Evolutionary conservation across 2,888 invertebrate genomes (phyloP).

Genomic region (Drosophila phalerata): DNA sequence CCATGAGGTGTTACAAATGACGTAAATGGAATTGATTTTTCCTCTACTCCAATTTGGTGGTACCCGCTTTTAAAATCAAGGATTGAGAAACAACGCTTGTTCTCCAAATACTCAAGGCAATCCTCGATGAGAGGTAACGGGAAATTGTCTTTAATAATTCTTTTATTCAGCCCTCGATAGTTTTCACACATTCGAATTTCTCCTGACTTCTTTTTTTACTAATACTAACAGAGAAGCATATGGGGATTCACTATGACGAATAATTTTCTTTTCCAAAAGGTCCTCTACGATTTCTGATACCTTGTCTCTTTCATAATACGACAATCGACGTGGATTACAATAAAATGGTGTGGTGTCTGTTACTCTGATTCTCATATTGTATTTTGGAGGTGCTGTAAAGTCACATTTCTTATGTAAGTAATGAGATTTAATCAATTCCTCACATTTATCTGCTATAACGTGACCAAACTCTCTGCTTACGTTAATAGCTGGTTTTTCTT

Average conservation of each 20-base stretch:
- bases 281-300: conserved; percentile 9
- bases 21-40: not conserved
- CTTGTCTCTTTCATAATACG: conserved; percentile 5
- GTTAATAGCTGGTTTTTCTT: not conserved
- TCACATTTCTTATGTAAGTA: too few species aligned
- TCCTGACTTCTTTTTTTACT: not conserved
- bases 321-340: not conserved
- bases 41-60: conserved; percentile 8
- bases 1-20: conserved; percentile 5
- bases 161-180: conserved; percentile 9
- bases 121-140: conserved; percentile 6
- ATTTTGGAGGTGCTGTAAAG: too few species aligned
- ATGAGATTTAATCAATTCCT: too few species aligned
- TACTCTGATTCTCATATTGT: not conserved
- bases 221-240: conserved; percentile 2
- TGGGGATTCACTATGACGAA: conserved; percentile 1
- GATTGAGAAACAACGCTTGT: not conserved
- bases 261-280: conserved; percentile 3
- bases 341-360: conserved; percentile 7
- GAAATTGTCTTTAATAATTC: conserved; percentile 12
- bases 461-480: not conserved
- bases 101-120: conserved; percentile 5
- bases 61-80: conserved; percentile 12
- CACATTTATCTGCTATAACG: too few species aligned
- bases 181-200: conserved; percentile 3